Evolutionary conservation across 2,797 vertebrate species (phyloP).

Genomic region (Paratrypauchen microcephalus): DNA sequence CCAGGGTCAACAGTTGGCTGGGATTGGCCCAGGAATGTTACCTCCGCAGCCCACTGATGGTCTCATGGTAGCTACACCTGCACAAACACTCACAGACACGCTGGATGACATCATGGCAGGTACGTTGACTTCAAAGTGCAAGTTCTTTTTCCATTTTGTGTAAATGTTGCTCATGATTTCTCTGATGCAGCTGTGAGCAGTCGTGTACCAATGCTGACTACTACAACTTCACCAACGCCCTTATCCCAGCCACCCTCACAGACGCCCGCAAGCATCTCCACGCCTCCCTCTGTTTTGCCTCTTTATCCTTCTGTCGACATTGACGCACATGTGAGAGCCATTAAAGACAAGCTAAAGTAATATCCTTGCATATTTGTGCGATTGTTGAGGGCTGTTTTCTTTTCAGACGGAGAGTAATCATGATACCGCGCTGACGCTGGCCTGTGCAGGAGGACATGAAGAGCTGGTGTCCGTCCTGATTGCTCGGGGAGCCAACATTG

Average conservation of each 20-base stretch:
- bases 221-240: slow-evolving; percentile 83
- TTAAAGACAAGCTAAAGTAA: not conserved
- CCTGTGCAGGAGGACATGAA: slow-evolving; percentile 96
- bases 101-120: slow-evolving; percentile 99
- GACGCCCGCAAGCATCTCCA: slow-evolving; percentile 79
- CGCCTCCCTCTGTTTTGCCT: slow-evolving; percentile 87
- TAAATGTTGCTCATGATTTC: not conserved
- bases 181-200: slow-evolving; percentile 87
- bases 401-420: slow-evolving; percentile 97
- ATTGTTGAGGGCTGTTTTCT: slow-evolving; percentile 8
- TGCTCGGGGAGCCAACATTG: slow-evolving; percentile 95
- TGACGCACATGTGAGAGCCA: slow-evolving; percentile 90
- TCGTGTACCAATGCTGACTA: slow-evolving; percentile 89
- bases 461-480: slow-evolving; percentile 97
- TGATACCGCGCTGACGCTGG: slow-evolving; percentile 97
- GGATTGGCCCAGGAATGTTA: slow-evolving; percentile 85
- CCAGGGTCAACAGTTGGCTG: slow-evolving; percentile 80
- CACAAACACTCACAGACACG: slow-evolving; percentile 99
- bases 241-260: slow-evolving; percentile 84
- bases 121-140: slow-evolving; percentile 52
- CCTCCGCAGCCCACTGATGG: slow-evolving; percentile 94
- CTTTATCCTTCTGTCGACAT: slow-evolving; percentile 97
- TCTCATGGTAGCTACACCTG: slow-evolving; percentile 98
- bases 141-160: too few species aligned
- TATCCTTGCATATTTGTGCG: not conserved